Conservation (phyloP, 2,888 invertebrate species). For the Sarcophaga variegata region DNA sequence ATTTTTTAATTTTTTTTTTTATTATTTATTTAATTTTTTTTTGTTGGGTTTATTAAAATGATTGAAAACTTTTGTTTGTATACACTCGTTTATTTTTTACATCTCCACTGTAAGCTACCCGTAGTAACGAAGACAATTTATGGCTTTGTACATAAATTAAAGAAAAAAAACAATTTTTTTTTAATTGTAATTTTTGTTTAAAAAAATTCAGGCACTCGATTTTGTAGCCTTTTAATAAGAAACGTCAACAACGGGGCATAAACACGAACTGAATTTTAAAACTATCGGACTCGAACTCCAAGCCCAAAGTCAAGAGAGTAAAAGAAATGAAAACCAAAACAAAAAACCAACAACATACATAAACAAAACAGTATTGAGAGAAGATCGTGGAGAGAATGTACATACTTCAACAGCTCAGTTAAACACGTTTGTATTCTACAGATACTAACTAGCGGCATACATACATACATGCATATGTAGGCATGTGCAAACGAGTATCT, state of each 20-base stretch:
- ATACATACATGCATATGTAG: not conserved
- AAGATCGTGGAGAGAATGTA: conserved; percentile 58
- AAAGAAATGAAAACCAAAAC: conserved; percentile 17
- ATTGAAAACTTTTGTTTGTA: conserved; percentile 27
- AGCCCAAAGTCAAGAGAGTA: conserved; percentile 41
- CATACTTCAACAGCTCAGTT: not conserved
- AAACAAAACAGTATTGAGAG: conserved; percentile 45
- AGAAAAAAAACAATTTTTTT: not conserved
- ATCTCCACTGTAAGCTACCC: not conserved
- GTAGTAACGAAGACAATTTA: conserved; percentile 47
- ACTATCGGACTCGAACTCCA: conserved; percentile 44
- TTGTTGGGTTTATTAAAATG: conserved; percentile 35
- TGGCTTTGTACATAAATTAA: conserved; percentile 12
- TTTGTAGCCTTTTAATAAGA: conserved; percentile 20
- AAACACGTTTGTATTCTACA: not conserved
- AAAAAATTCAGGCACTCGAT: conserved; percentile 35
- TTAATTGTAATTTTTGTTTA: not conserved
- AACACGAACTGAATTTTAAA: conserved; percentile 67
- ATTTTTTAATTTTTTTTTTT: conserved; percentile 7
- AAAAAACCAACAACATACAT: conserved; percentile 27
- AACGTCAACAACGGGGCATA: conserved; percentile 64
- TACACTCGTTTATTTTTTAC: conserved; percentile 17
- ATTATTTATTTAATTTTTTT: conserved; percentile 23
- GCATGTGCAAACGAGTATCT: not conserved
- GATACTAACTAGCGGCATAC: not conserved